A percentile compares a stretch with the other conserved stretches of the same genome.
These are phyloP conservation scores for Hirtodrosophila histrioides DNA, from an alignment of 2,888 invertebrate genomes.

Conservation along the genomic window DNA sequence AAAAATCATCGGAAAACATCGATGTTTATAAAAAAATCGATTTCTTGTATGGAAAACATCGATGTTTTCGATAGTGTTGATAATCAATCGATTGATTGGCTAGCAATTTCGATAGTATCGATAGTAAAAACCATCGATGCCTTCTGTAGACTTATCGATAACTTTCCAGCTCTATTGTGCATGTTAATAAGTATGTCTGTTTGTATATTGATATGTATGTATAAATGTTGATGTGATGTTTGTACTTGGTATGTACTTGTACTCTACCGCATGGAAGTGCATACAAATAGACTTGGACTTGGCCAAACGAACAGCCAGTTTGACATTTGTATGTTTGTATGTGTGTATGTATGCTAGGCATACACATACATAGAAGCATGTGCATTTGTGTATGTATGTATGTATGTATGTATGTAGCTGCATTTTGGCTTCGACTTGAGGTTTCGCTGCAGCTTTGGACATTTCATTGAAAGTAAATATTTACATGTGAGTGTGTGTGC, in stretches of 20 bases:
- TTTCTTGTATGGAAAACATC: background rate
- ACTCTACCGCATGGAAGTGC: conserved; percentile 31
- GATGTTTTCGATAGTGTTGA: background rate
- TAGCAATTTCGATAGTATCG: too few relatives aligned
- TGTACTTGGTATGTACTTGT: conserved; percentile 22
- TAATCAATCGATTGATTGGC: background rate
- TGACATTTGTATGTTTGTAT: conserved; percentile 17
- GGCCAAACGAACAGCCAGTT: conserved; percentile 20
- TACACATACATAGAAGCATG: background rate
- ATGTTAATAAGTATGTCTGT: background rate
- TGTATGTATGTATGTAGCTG: conserved; percentile 19
- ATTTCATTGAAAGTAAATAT: conserved; percentile 68
- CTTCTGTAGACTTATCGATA: too few relatives aligned
- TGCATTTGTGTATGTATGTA: conserved; percentile 10
- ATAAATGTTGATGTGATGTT: conserved; percentile 24
- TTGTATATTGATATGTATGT: conserved; percentile 1
- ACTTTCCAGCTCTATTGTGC: background rate
- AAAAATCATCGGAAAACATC: too few relatives aligned
- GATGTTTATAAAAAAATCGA: too few relatives aligned
- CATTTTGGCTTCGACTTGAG: conserved; percentile 47
- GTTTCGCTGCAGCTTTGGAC: conserved; percentile 57
- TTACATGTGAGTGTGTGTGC: conserved; percentile 32
- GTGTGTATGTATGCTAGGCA: background rate
- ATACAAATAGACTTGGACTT: conserved; percentile 40
- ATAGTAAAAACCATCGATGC: too few relatives aligned